A percentile compares a stretch with the other conserved stretches of the same genome.
These are phyloP conservation scores for Ormyrus nitidulus DNA, from an alignment of 2,888 invertebrate genomes.

Conservation along the genomic window DNA sequence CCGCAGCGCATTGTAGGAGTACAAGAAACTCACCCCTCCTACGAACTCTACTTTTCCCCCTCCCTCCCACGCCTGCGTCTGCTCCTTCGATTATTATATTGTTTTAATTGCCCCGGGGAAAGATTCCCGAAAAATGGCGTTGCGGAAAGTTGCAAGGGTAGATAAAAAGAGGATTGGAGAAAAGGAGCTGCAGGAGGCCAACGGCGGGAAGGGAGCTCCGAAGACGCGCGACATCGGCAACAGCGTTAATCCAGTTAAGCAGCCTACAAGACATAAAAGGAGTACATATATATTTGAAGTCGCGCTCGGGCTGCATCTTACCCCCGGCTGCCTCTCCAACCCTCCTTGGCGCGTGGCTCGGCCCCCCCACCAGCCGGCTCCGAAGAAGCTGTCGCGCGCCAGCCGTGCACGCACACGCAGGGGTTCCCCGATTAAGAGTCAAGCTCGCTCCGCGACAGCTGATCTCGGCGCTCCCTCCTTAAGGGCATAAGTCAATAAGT, in stretches of 20 bases:
- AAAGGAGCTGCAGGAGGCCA: neutral
- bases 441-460: conserved; percentile 63
- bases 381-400: too few species aligned
- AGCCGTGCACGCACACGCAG: conserved; percentile 60
- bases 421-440: conserved; percentile 65
- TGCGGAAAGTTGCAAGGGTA: neutral
- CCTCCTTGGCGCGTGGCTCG: conserved; percentile 17
- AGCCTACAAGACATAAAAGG: neutral
- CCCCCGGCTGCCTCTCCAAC: neutral
- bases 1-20: conserved; percentile 62
- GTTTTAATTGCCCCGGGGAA: too few species aligned
- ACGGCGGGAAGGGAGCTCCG: too few species aligned
- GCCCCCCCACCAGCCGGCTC: conserved; percentile 50
- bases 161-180: neutral
- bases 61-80: conserved; percentile 58
- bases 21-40: conserved; percentile 27
- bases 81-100: conserved; percentile 11
- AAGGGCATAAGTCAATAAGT: conserved; percentile 71
- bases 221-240: neutral
- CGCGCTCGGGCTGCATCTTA: conserved; percentile 1
- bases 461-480: conserved; percentile 57
- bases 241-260: too few species aligned
- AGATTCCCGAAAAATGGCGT: too few species aligned
- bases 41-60: conserved; percentile 9
- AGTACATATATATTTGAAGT: conserved; percentile 4